Base-by-base conservation (phyloP, 2,113 vertebrate genomes). In the Hemiprocne comata region DNA sequence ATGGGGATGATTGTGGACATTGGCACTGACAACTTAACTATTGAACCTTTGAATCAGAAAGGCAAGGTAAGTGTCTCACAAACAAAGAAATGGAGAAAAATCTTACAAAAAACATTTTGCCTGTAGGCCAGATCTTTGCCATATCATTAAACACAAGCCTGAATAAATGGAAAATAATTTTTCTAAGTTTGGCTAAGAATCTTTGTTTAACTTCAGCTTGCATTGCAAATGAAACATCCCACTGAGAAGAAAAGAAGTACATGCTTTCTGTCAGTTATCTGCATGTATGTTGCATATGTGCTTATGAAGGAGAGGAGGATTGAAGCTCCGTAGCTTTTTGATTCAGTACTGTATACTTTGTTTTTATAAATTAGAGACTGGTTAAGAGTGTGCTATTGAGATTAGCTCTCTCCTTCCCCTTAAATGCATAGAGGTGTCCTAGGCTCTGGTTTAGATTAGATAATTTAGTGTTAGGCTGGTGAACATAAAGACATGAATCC, bases 1-100 rank as follows among this genome's bases (percentile, higher is more conserved):
- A 98, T 99, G 98, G 99, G 99, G n/a, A 98, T 98, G 48, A 99
- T 99, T 38, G 98, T 99, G 92, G 99, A 99, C 96, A 99, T 99
- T 58, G 99, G 99, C 13, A 96, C 99, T 2, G 98, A 99, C 98
- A 99, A 98, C 88, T 97, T 99, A 96, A 99, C 98, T 91, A 99
- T 99, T 79, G 99, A 99, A 55, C 98, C 99, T 29, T 97, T 99
- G 62, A 98, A 98, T 85, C 98, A 98, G 94, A 99, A 97, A 90
- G 99, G 98, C 83, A 99, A 99, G 99, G 99, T 99, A 94, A 98
- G 99, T 76, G 46, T 82, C 60, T 79, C 29, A 48, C 75, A 91
- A 85, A 51, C 25, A 36, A 70, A 40, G n/a, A 21, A 79, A 46
- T 2, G 10, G 42, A 76, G 46, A 17, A 73, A 58, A 85, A 70